These are phyloP conservation scores for Dryocosmus kuriphilus DNA, from an alignment of 2,888 invertebrate species.

Conservation along the genomic window DNA sequence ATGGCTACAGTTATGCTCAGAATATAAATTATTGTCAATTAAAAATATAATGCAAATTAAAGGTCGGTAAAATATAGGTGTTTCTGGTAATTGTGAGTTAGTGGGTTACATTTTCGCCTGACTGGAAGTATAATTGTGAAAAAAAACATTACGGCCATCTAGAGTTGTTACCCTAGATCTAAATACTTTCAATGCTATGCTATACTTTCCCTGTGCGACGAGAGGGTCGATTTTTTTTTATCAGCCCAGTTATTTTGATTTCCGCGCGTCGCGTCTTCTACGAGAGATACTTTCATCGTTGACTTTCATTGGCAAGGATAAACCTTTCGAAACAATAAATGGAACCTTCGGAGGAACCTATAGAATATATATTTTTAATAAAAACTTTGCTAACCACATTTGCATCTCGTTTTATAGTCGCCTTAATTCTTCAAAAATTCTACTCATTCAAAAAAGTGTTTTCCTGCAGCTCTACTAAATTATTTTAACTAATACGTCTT, in stretches of 20 bases:
- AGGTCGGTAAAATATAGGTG: constrained; percentile 35
- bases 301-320: constrained; percentile 37
- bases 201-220: constrained; percentile 28
- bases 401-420: neutral
- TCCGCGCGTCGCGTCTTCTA: constrained; percentile 32
- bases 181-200: constrained; percentile 29
- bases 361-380: constrained; percentile 30
- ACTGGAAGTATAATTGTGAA: constrained; percentile 33
- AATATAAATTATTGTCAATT: constrained; percentile 32
- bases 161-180: constrained; percentile 20
- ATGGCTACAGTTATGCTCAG: constrained; percentile 21
- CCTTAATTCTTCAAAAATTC: constrained; percentile 4
- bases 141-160: constrained; percentile 25
- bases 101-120: constrained; percentile 29
- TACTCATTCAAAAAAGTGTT: constrained; percentile 3
- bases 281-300: constrained; percentile 35
- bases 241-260: constrained; percentile 34
- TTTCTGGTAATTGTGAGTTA: constrained; percentile 29
- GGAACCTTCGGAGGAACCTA: constrained; percentile 5
- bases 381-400: constrained; percentile 3
- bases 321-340: constrained; percentile 26
- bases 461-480: neutral
- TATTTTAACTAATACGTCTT: neutral
- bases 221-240: constrained; percentile 24
- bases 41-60: constrained; percentile 25